These are phyloP conservation scores for Zaprionus tsacasi DNA, from an alignment of 1,140 invertebrate genomes.

Conservation along the genomic window DNA sequence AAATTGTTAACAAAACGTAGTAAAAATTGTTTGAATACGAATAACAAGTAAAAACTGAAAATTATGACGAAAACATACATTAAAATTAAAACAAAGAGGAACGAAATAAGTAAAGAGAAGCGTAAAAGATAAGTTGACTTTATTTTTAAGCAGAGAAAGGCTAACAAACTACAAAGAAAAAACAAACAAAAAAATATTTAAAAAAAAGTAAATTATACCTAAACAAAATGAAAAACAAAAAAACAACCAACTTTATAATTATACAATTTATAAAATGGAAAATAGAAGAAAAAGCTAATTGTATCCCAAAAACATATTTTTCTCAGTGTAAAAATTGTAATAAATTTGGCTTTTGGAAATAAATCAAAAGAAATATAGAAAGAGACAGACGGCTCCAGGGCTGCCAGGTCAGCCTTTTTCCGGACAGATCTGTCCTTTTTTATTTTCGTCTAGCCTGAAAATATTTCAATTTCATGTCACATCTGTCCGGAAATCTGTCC, in stretches of 20 bases:
- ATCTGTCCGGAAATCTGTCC: too few species aligned
- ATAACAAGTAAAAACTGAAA: slow-evolving; percentile 35
- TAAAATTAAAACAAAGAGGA: neutral
- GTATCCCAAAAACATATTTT: slow-evolving; percentile 51
- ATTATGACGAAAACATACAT: slow-evolving; percentile 14
- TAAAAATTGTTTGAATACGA: slow-evolving; percentile 50
- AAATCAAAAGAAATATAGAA: slow-evolving; percentile 8
- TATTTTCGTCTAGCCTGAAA: too few species aligned
- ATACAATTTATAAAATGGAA: slow-evolving; percentile 66
- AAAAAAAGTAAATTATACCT: slow-evolving; percentile 35
- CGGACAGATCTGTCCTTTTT: too few species aligned
- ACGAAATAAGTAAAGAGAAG: slow-evolving; percentile 6
- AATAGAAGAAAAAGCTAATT: slow-evolving; percentile 46
- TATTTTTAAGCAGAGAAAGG: slow-evolving; percentile 58
- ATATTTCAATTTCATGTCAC: too few species aligned
- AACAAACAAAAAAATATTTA: slow-evolving; percentile 26
- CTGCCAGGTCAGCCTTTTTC: too few species aligned
- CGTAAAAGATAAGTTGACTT: slow-evolving; percentile 60
- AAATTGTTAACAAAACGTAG: slow-evolving; percentile 71
- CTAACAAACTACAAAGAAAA: slow-evolving; percentile 33
- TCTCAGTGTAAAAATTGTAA: slow-evolving; percentile 44
- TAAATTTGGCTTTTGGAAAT: slow-evolving; percentile 18
- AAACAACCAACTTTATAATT: slow-evolving; percentile 58
- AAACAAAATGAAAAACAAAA: slow-evolving; percentile 40
- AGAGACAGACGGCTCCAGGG: too few species aligned